Percentiles rank a stretch among this genome's conserved stretches.
These are phyloP conservation scores for Rapana venosa DNA, from an alignment of 2,888 invertebrate genomes.

Conservation along the genomic window DNA sequence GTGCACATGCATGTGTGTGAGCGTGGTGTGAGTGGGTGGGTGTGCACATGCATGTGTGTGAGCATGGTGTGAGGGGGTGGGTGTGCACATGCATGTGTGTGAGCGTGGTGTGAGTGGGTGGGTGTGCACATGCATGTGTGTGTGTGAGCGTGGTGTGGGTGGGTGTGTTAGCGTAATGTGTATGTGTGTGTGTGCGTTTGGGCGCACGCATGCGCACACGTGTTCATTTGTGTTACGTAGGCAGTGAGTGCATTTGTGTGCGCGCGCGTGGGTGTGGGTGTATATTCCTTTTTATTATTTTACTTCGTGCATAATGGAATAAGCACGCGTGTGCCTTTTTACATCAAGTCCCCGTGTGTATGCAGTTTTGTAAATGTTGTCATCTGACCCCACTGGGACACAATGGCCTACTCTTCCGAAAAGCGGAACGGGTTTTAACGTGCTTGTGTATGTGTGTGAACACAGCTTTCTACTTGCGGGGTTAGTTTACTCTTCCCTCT, in stretches of 20 bases:
- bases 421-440: not conserved
- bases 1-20: not conserved
- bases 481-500: not conserved
- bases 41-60: too few relatives aligned
- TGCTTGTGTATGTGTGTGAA: not conserved
- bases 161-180: not conserved
- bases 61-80: too few relatives aligned
- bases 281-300: too few relatives aligned
- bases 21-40: too few relatives aligned
- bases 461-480: not conserved
- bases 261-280: conserved; percentile 1
- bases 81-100: conserved; percentile 10
- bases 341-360: too few relatives aligned
- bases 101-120: too few relatives aligned
- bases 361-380: not conserved
- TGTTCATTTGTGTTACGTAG: not conserved
- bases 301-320: not conserved
- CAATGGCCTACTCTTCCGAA: too few relatives aligned
- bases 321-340: not conserved
- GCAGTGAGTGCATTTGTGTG: conserved; percentile 6
- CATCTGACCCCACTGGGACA: too few relatives aligned
- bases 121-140: not conserved
- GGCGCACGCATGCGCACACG: not conserved
- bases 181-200: conserved; percentile 1
- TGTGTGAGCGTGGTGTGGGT: too few relatives aligned